phyloP scores from a whole-genome alignment of 2,113 vertebrate genomes.

The Pelecanus crispus region DNA sequence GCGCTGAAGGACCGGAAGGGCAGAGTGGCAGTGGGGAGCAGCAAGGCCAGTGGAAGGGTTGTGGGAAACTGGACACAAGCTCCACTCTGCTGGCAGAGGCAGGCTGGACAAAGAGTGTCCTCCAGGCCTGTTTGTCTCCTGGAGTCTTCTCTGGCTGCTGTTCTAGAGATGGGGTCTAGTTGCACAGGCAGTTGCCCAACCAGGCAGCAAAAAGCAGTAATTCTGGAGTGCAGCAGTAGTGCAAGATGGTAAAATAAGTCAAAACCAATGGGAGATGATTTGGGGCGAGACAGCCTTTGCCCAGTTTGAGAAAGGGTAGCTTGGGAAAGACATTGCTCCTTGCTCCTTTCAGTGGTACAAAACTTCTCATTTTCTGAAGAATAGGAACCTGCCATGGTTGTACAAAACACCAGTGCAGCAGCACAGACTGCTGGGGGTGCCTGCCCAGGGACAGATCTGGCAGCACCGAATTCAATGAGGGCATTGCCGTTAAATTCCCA shows the following conservation, averaged over 20 bases:
- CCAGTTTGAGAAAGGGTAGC: too few species aligned
- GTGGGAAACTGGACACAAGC: background rate
- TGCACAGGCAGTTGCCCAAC: background rate
- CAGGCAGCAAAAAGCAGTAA: background rate
- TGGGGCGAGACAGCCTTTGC: background rate
- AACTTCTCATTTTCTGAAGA: background rate
- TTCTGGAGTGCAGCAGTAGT: background rate
- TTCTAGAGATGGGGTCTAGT: background rate
- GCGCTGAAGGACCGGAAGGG: background rate
- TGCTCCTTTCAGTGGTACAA: background rate
- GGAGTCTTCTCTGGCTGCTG: background rate
- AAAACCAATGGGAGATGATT: background rate
- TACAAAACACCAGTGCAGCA: background rate
- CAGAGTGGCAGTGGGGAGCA: background rate
- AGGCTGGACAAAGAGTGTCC: background rate
- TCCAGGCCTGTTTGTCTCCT: background rate
- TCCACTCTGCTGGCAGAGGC: background rate
- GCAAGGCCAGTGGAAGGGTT: background rate
- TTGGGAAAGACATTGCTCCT: background rate
- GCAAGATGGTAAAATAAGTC: background rate
- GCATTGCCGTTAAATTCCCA: background rate
- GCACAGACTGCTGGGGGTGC: background rate
- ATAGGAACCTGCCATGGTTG: background rate
- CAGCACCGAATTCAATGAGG: background rate
- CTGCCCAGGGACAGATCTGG: background rate